A percentile compares a stretch with the other conserved stretches of the same genome.
These are phyloP conservation scores for Hesperia comma DNA, from an alignment of 2,888 invertebrate genomes.

Conservation along the genomic window DNA sequence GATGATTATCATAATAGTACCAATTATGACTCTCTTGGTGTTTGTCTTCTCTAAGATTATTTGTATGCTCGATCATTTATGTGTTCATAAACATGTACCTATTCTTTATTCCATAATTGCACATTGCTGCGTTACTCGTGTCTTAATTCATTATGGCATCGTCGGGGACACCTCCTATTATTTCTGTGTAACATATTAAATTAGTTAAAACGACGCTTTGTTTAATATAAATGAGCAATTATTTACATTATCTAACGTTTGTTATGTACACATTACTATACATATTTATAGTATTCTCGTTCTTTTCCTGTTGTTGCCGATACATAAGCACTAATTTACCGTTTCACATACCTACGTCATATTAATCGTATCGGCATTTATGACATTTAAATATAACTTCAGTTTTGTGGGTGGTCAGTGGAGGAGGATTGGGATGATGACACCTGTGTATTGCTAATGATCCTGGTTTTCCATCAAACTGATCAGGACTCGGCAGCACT, in stretches of 20 bases:
- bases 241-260: conserved; percentile 8
- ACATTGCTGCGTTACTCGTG: not conserved
- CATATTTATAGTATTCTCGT: conserved; percentile 20
- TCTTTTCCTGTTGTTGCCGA: conserved; percentile 25
- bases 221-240: conserved; percentile 9
- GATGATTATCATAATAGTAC: no score
- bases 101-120: not conserved
- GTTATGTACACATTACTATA: not conserved
- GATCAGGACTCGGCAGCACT: no score
- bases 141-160: not conserved
- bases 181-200: not conserved
- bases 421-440: no score
- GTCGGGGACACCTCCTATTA: conserved; percentile 11
- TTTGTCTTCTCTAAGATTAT: no score
- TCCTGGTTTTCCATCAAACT: no score
- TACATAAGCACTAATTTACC: conserved; percentile 15
- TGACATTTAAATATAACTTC: not conserved
- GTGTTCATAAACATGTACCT: no score
- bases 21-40: no score
- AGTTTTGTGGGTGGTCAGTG: no score
- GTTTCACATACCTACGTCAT: conserved; percentile 10
- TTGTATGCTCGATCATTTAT: no score
- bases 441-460: no score
- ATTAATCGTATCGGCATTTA: not conserved
- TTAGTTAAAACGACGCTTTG: conserved; percentile 8